Conservation (phyloP, 2,113 vertebrate species). For the Bujurquina vittata region DNA sequence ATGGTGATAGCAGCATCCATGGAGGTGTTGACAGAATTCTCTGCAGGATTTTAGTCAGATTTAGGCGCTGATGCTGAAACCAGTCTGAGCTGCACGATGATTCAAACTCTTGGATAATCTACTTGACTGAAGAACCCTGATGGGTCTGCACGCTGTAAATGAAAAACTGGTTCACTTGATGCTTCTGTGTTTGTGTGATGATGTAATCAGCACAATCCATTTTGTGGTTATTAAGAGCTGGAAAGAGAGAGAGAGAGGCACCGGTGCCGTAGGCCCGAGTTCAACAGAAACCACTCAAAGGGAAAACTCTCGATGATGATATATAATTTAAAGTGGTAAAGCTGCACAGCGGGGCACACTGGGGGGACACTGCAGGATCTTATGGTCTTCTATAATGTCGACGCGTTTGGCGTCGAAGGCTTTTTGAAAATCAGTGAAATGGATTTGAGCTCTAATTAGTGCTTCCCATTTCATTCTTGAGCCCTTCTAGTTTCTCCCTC, state of each 20-base stretch:
- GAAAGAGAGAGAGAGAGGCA: not conserved
- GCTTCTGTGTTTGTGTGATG: slow-evolving; percentile 5
- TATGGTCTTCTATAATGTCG: not conserved
- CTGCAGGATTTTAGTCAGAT: not conserved
- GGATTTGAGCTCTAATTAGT: not conserved
- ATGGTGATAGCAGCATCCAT: not conserved
- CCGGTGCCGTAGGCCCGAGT: not conserved
- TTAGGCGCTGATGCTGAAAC: not conserved
- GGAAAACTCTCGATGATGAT: slow-evolving; percentile 14
- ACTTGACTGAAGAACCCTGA: not conserved
- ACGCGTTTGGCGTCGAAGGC: not conserved
- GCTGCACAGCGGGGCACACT: not conserved
- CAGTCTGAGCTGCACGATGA: not conserved
- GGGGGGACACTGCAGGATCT: not conserved
- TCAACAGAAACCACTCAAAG: slow-evolving; percentile 18
- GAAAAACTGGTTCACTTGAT: not conserved
- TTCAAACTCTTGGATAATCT: not conserved
- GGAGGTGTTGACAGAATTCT: not conserved
- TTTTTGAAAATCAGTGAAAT: not conserved
- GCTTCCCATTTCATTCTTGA: slow-evolving; percentile 3
- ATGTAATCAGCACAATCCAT: not conserved
- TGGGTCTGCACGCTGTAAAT: not conserved
- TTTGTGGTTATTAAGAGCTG: slow-evolving; percentile 7
- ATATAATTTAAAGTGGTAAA: slow-evolving; percentile 19
- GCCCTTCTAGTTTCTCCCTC: slow-evolving; percentile 9